Evolutionary conservation across 2,888 invertebrate species (phyloP), one percentile per base, ranked within the genome.

Genomic region (Seladonia tumulorum): DNA sequence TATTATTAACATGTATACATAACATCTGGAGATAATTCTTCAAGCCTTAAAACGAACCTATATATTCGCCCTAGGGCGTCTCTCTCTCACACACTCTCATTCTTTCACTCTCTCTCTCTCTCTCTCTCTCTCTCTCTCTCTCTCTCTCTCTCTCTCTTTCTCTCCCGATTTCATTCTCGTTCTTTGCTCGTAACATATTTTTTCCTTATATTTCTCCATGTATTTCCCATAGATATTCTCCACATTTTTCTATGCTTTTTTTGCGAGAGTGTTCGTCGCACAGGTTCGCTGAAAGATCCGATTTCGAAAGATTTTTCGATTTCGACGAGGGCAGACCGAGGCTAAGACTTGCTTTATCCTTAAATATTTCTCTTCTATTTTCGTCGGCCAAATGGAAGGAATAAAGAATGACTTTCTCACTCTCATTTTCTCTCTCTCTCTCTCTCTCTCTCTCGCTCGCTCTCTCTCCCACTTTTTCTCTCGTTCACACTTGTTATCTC

Each of bases 1-100:
- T 93, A 92, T 92, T 92, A 93, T 93, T 94, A 94, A 94, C 93
- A 94, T 92, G 91, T 94, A 93, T 93, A 93, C 92, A 92, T 93
- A 93, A 93, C 93, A 94, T 94, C 89, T 90, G 93, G 93, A 93
- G 92, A 93, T 94, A 93, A 93, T 93, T 91, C 86, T 89, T 91
- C 89, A 93, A 93, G 93, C 92, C 91, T 93, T 92, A 93, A 89
- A 92, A 92, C 90, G 87, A 91, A 92, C 88, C 91, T 91, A 90
- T 76, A 84, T 86, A 86, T 71, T 76, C 77, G 87, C 86, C 73
- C 60, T 81, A 79, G 76, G 71, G 72, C 83, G 57, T 71, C 80
- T 76, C 60, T 57, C 78, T 72, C 63, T 73, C 79, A 16, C 53
- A 71, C 49, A 53, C 76, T 88, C 79, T 22, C n/a, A 22, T 4